phyloP scores from a whole-genome alignment of 2,113 vertebrate species.

The Corythoichthys haematopterus region DNA sequence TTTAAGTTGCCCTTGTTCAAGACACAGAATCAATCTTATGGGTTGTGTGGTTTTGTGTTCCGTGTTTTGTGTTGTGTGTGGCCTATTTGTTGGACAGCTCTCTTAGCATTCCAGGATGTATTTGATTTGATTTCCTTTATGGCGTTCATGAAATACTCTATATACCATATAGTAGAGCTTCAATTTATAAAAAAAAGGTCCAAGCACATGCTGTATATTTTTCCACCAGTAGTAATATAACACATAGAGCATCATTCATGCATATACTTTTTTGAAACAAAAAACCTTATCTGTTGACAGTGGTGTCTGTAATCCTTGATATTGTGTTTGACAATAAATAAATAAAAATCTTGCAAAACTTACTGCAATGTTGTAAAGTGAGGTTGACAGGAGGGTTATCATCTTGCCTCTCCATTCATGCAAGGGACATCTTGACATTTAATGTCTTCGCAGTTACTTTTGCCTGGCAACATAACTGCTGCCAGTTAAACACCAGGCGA shows the following conservation, averaged over 20 bases:
- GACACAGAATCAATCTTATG: background rate
- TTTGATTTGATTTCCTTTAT: background rate
- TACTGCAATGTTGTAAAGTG: background rate
- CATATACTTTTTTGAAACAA: background rate
- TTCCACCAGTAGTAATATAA: background rate
- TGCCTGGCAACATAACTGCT: constrained; percentile 8
- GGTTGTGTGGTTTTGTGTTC: no score
- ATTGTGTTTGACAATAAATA: background rate
- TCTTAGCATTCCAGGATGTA: background rate
- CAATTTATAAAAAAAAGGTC: no score
- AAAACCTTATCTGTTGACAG: background rate
- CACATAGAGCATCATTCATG: background rate
- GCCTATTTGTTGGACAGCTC: background rate
- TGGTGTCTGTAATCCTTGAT: background rate
- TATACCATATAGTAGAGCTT: background rate
- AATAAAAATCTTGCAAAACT: background rate
- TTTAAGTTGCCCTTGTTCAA: background rate
- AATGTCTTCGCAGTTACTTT: background rate
- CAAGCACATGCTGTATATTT: background rate
- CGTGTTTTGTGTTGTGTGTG: background rate
- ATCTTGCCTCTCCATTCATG: constrained; percentile 1
- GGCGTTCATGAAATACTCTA: background rate
- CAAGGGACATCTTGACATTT: constrained; percentile 17
- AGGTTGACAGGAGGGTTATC: background rate
- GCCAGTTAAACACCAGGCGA: constrained; percentile 18